phyloP scores from a whole-genome alignment of 2,797 vertebrate genomes.

The Propithecus deckenii region DNA sequence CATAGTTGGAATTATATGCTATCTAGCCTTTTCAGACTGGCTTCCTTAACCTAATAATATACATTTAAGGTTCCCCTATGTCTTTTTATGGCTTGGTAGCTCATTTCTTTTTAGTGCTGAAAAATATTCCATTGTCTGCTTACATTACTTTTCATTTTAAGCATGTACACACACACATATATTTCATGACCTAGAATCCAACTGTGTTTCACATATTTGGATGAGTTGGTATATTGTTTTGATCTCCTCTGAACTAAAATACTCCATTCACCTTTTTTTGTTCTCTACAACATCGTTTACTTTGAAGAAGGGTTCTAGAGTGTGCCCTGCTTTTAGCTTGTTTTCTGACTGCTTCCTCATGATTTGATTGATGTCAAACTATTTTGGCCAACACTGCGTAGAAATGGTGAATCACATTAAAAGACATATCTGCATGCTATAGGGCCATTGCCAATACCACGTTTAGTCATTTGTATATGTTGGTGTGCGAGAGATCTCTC shows the following conservation, averaged over 20 bases:
- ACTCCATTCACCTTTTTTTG: neutral
- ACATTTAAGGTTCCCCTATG: neutral
- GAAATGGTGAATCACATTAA: neutral
- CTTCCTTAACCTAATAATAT: neutral
- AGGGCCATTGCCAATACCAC: neutral
- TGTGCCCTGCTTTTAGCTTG: neutral
- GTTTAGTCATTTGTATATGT: neutral
- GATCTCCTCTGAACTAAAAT: neutral
- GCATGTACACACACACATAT: neutral
- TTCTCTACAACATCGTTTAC: neutral
- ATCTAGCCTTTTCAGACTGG: neutral
- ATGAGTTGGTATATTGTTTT: neutral
- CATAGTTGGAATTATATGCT: neutral
- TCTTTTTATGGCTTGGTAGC: neutral
- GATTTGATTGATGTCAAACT: neutral
- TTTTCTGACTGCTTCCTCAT: neutral
- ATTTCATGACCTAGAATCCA: neutral
- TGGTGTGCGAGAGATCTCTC: neutral
- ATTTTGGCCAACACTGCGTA: neutral
- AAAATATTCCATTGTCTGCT: neutral
- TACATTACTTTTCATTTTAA: neutral
- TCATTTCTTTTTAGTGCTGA: neutral
- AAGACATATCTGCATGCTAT: neutral
- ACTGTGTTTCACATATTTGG: neutral
- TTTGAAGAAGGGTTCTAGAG: neutral